These are phyloP conservation scores for Corvus moneduloides DNA, from an alignment of 2,113 vertebrate species.

Conservation along the genomic window DNA sequence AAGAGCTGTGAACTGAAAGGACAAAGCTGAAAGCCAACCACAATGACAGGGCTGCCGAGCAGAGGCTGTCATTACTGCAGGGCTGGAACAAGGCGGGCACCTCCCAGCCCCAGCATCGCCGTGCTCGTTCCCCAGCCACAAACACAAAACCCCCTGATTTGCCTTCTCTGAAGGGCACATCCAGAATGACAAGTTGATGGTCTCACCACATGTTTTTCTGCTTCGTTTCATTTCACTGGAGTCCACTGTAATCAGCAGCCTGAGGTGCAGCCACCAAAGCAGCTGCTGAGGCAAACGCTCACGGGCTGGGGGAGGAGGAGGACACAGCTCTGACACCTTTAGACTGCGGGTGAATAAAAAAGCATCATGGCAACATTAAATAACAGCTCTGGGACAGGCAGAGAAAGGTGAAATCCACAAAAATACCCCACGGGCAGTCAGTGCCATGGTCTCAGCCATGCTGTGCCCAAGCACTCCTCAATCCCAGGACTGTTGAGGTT, in stretches of 20 bases:
- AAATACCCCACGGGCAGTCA: background rate
- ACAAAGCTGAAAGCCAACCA: background rate
- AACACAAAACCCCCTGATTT: background rate
- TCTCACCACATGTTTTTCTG: background rate
- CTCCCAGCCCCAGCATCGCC: background rate
- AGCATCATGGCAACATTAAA: background rate
- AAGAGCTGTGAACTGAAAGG: background rate
- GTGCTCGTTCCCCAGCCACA: background rate
- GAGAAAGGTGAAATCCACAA: background rate
- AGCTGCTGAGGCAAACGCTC: background rate
- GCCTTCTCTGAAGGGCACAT: background rate
- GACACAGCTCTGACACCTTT: background rate
- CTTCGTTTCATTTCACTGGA: background rate
- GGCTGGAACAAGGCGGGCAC: background rate
- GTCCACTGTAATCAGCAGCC: background rate
- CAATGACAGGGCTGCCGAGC: background rate
- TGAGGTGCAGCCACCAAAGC: background rate
- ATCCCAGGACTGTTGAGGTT: background rate
- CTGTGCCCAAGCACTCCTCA: background rate
- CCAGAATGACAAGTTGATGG: background rate
- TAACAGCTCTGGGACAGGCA: background rate
- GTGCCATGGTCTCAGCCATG: background rate
- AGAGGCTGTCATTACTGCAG: slow-evolving; percentile 14
- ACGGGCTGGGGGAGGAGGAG: fast-evolving
- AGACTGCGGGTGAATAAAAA: background rate